Evolutionary conservation across 2,888 invertebrate genomes (phyloP).

Genomic region (Stenurella melanura): DNA sequence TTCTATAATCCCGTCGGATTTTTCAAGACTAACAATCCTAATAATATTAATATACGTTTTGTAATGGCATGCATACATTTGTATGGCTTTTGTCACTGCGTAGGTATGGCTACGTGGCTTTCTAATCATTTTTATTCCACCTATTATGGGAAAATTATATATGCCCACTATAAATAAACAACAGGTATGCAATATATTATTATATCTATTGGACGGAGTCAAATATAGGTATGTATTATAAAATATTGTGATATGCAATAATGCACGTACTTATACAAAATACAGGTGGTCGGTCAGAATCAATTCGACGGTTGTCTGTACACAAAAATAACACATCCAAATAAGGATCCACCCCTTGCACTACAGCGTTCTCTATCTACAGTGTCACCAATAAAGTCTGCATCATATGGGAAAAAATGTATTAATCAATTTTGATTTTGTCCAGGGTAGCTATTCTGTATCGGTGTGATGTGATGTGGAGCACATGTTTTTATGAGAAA

Average conservation of each 20-base stretch:
- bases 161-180: conserved; percentile 23
- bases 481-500: no score
- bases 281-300: neutral
- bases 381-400: no score
- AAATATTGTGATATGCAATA: neutral
- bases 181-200: conserved; percentile 18
- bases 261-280: neutral
- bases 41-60: conserved; percentile 46
- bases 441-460: no score
- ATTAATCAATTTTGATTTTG: no score
- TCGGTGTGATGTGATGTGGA: no score
- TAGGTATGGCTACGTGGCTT: conserved; percentile 48
- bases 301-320: no score
- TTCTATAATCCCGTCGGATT: conserved; percentile 3
- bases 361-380: no score
- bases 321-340: no score
- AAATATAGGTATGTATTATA: neutral
- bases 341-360: no score
- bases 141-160: conserved; percentile 39
- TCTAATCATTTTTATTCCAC: conserved; percentile 50
- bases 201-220: conserved; percentile 1
- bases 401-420: no score
- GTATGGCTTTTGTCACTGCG: conserved; percentile 40
- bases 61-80: conserved; percentile 44
- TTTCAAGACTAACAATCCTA: neutral